Conservation (phyloP, 2,797 vertebrate genomes). For the Mionectes olivaceus region DNA sequence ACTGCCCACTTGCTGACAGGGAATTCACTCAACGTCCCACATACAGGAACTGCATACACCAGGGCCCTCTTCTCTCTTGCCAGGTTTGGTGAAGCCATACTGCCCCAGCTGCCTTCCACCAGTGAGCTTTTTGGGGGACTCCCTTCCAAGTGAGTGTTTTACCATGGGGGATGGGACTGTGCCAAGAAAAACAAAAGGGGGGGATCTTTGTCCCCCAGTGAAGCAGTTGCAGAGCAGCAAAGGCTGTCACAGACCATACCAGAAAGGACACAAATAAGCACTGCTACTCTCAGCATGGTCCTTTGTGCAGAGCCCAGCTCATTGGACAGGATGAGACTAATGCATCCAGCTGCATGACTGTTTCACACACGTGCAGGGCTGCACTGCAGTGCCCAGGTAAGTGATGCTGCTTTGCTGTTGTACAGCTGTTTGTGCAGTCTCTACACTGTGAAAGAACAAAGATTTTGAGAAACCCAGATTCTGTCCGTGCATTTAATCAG, state of each 20-base stretch:
- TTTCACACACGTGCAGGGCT: not conserved
- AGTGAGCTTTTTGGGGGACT: not conserved
- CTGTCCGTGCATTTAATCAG: not conserved
- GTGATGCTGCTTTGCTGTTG: not conserved
- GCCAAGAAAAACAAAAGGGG: not conserved
- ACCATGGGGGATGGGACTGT: not conserved
- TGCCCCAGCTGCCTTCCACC: not conserved
- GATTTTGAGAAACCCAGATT: not conserved
- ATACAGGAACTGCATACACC: rapidly evolving
- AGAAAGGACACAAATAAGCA: not conserved
- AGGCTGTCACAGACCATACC: not conserved
- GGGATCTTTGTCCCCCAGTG: not conserved
- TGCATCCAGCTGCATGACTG: rapidly evolving
- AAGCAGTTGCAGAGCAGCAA: not conserved
- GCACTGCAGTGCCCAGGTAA: not conserved
- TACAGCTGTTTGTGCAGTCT: not conserved
- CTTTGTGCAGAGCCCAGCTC: not conserved
- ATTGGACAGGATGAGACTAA: not conserved
- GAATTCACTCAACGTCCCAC: not conserved
- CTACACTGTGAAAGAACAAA: not conserved
- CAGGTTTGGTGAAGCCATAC: rapidly evolving
- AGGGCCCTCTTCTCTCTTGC: not conserved
- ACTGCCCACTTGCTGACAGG: not conserved
- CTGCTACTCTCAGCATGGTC: not conserved
- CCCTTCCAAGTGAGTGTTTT: not conserved